Base-by-base conservation (phyloP, 2,888 invertebrate species). In the Mellilla xanthometata region DNA sequence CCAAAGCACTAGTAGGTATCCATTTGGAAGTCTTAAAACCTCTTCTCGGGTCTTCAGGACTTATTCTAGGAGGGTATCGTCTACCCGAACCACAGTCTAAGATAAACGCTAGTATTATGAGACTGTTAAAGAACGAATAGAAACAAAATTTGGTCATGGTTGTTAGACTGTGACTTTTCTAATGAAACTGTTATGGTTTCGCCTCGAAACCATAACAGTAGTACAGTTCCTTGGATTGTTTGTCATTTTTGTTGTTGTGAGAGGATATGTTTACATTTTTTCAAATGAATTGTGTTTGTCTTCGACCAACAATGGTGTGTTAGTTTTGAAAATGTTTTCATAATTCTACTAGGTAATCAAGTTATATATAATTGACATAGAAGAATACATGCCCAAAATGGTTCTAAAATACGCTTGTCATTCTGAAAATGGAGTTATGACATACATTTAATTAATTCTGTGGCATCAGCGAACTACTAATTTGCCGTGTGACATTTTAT, bases 1-100 rank as follows among this genome's bases (percentile, higher is more conserved):
- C 84, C 68, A 85, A 62, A 1, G 77, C 76, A 42, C 75, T 78
- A 11, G 78, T 81, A 0, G 82, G 30, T 1, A 81, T 12, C 83
- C 81, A 83, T 42, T 81, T 78, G 0, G 75, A 56, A 2, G 77
- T 76, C 31, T 71, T 67, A 23, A 76, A 76, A 24, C 76, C 76
- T 28, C 68, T 68, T 15, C 34, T 54, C 11, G 45, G 42, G 1
- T 48, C 31, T 3, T 35, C n/a, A 0, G 13, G 12, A 3, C 5
- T 24, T 60, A 8, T 56, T 56, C 39, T 51, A 57, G 8, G 70
- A 12, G 0, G 35, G 53, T n/a, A 44, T 54, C 28, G 39, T 62
- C 29, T 34, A 60, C 8, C 24, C 2, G 70, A 49, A 19, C 65
- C 62, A 12, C 59, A 53, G 53, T 62, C 53, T 2, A 72, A 49